These are phyloP conservation scores for Penelope pileata DNA, from an alignment of 2,113 vertebrate species.

Conservation along the genomic window DNA sequence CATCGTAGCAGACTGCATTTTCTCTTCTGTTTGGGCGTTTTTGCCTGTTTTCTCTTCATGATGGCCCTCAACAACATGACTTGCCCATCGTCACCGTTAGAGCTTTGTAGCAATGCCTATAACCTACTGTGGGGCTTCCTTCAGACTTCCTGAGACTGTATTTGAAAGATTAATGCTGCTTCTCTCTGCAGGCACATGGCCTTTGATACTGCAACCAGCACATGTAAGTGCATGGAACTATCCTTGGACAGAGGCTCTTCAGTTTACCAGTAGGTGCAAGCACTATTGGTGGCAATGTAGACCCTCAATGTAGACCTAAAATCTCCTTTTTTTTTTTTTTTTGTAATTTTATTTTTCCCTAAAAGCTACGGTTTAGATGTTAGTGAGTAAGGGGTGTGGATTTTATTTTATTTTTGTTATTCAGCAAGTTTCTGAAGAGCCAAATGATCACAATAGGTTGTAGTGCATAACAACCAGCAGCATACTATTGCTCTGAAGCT, in stretches of 20 bases:
- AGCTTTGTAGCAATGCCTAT: background rate
- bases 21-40: too few species aligned
- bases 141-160: background rate
- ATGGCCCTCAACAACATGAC: too few species aligned
- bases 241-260: too few species aligned
- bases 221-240: rapidly evolving
- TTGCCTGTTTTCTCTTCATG: too few species aligned
- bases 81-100: background rate
- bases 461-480: background rate
- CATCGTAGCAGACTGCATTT: too few species aligned
- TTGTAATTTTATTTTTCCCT: too few species aligned
- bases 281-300: background rate
- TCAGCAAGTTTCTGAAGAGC: background rate
- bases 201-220: background rate
- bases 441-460: background rate
- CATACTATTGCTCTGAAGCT: background rate
- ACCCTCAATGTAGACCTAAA: background rate
- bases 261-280: background rate
- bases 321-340: background rate
- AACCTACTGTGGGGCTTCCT: background rate
- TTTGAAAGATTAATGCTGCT: too few species aligned
- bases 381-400: background rate
- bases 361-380: background rate
- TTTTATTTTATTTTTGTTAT: background rate
- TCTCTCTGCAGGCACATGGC: background rate